Conservation (phyloP, 2,113 vertebrate species). For the Cavia aperea region DNA sequence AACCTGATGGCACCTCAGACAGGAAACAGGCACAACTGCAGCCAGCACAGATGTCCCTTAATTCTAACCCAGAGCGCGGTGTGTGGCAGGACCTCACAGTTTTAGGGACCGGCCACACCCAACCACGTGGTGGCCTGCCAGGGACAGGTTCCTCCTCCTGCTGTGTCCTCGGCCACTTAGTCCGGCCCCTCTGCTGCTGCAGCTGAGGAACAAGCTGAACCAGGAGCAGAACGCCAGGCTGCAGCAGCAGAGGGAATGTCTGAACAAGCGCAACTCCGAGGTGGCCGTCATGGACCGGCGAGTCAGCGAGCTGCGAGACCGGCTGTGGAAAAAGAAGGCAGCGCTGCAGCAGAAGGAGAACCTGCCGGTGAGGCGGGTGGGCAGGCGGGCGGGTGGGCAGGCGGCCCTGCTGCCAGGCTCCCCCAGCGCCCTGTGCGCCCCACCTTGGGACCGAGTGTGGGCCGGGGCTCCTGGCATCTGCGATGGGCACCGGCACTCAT, state of each 20-base stretch:
- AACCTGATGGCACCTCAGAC: not conserved
- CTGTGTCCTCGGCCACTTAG: constrained; percentile 39
- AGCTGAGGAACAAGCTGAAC: constrained; percentile 96
- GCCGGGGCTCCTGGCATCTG: not conserved
- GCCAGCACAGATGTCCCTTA: not conserved
- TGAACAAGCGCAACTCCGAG: constrained; percentile 95
- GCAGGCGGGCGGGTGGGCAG: constrained; percentile 42
- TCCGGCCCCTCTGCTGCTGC: constrained; percentile 65
- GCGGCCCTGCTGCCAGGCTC: not conserved
- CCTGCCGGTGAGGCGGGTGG: constrained; percentile 75
- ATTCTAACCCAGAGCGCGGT: not conserved
- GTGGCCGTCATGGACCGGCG: constrained; percentile 95
- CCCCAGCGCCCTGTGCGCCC: not conserved
- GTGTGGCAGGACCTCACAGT: not conserved
- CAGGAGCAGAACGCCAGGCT: constrained; percentile 95
- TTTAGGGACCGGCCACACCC: constrained; percentile 12
- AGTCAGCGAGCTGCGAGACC: constrained; percentile 92
- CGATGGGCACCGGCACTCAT: not conserved
- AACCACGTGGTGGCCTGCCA: not conserved
- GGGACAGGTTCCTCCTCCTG: constrained; percentile 55
- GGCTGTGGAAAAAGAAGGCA: constrained; percentile 98
- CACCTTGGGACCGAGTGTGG: not conserved
- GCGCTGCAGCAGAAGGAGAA: constrained; percentile 96
- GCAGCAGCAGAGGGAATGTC: constrained; percentile 93
- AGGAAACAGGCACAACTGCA: not conserved